phyloP scores from a whole-genome alignment of 2,888 invertebrate species.

The Hyles lineata region DNA sequence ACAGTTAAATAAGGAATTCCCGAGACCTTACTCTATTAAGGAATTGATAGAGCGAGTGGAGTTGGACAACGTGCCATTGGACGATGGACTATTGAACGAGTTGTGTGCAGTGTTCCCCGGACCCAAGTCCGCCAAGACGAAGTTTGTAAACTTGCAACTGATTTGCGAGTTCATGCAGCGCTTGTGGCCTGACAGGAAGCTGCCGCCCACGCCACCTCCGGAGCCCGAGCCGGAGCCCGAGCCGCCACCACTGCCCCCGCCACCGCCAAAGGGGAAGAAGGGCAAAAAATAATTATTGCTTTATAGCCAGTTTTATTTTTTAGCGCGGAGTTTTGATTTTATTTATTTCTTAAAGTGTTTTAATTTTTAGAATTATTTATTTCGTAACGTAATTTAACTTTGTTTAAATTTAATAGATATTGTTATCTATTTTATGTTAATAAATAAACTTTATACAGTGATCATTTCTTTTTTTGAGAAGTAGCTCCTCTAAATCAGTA shows the following conservation, averaged over 20 bases:
- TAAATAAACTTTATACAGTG: background rate
- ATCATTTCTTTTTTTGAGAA: no score
- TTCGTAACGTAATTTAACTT: constrained; percentile 13
- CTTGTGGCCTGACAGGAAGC: constrained; percentile 59
- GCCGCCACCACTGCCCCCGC: constrained; percentile 18
- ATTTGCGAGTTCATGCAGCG: constrained; percentile 57
- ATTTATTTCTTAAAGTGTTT: constrained; percentile 33
- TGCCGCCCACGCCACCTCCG: constrained; percentile 57
- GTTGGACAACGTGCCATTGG: constrained; percentile 40
- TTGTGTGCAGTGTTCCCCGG: constrained; percentile 51
- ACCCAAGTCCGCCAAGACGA: constrained; percentile 44
- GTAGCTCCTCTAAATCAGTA: no score
- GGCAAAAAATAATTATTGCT: constrained; percentile 27
- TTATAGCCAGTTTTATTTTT: constrained; percentile 4
- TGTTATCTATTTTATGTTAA: background rate
- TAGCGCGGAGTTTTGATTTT: constrained; percentile 30
- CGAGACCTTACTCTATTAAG: constrained; percentile 40
- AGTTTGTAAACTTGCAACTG: constrained; percentile 46
- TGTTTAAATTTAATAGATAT: background rate
- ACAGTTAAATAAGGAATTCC: constrained; percentile 38
- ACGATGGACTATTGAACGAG: constrained; percentile 51
- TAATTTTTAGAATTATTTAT: constrained; percentile 27
- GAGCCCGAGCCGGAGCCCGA: constrained; percentile 38
- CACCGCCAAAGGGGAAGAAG: constrained; percentile 16
- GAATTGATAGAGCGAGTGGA: constrained; percentile 37